Conservation (phyloP, 2,888 invertebrate genomes). For the Drosophila helvetica region DNA sequence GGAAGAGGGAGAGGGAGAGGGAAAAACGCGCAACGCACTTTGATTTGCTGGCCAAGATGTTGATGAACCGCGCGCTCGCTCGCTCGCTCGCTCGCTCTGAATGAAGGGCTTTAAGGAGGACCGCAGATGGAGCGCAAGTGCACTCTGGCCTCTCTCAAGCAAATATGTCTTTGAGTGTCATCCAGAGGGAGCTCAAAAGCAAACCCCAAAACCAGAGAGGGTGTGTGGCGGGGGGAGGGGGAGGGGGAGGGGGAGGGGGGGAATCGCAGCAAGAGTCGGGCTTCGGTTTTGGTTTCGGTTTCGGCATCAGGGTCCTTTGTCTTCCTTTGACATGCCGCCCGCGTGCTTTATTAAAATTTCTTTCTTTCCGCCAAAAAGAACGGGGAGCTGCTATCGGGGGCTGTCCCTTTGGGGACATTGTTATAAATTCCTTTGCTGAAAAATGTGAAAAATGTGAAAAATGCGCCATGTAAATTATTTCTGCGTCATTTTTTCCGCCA, state of each 20-base stretch:
- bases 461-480: conserved; percentile 78
- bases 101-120: conserved; percentile 17
- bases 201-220: not conserved
- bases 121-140: conserved; percentile 49
- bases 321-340: conserved; percentile 61
- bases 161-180: conserved; percentile 69
- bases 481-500: conserved; percentile 50
- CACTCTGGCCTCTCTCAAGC: conserved; percentile 62
- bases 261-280: not conserved
- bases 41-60: conserved; percentile 63
- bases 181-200: conserved; percentile 33
- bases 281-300: not conserved
- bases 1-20: too few relatives aligned
- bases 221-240: too few relatives aligned
- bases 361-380: conserved; percentile 42
- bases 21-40: conserved; percentile 66
- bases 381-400: not conserved
- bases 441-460: conserved; percentile 79
- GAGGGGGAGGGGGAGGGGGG: not conserved
- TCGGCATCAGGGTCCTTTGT: conserved; percentile 11
- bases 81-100: not conserved
- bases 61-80: conserved; percentile 32
- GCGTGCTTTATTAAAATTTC: conserved; percentile 77
- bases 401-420: conserved; percentile 75
- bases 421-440: conserved; percentile 74